Evolutionary conservation across 35 echinoderm and acorn worm genomes (phyloP).

Genomic region (Ophiothrix spiculata): DNA sequence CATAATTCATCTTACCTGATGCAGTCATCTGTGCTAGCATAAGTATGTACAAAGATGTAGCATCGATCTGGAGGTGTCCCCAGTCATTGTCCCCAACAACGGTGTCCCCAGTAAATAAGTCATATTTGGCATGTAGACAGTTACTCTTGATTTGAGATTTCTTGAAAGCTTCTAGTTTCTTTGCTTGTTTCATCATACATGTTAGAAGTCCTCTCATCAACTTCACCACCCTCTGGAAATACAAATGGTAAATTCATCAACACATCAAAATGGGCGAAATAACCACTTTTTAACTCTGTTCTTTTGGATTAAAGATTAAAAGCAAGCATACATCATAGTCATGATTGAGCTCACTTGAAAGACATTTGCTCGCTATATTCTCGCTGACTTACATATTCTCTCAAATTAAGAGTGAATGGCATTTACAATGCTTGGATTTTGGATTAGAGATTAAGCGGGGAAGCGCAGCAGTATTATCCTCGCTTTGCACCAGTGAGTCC

Average conservation of each 20-base stretch:
- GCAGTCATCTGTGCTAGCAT: slow-evolving; percentile 97
- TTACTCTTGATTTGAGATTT: slow-evolving; percentile 59
- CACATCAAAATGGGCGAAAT: background rate
- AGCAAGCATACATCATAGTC: no score
- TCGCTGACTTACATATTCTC: no score
- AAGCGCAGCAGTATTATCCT: no score
- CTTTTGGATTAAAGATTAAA: no score
- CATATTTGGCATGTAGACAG: slow-evolving; percentile 87
- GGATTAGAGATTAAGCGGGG: no score
- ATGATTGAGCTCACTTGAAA: no score
- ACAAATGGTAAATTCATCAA: background rate
- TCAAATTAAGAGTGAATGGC: no score
- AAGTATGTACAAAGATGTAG: slow-evolving; percentile 87
- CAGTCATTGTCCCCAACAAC: slow-evolving; percentile 84
- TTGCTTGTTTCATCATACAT: slow-evolving; percentile 90
- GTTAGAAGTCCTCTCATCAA: slow-evolving; percentile 87
- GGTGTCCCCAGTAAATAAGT: slow-evolving; percentile 69
- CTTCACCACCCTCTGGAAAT: slow-evolving; percentile 76
- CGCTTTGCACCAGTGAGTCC: no score
- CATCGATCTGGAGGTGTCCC: slow-evolving; percentile 97
- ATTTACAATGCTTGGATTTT: no score
- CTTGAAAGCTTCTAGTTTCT: slow-evolving; percentile 88
- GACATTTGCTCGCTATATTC: no score
- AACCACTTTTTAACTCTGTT: background rate
- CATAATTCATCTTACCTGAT: slow-evolving; percentile 55